Percentiles rank a stretch among this genome's conserved stretches.
phyloP scores from a whole-genome alignment of 2,888 invertebrate species.

The Tetropium fuscum region DNA sequence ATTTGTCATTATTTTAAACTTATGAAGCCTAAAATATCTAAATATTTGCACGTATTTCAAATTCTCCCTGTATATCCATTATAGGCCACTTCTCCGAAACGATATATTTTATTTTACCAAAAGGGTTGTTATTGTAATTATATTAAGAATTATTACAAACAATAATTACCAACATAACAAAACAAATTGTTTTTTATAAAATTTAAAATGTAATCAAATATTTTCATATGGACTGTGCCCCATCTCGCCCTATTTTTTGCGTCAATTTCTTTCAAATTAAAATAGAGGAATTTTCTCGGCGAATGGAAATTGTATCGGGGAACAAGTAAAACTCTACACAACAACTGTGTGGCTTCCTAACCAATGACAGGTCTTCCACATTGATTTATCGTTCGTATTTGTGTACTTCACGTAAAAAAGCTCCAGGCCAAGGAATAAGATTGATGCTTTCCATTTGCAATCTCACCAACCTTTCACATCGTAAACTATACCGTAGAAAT shows the following conservation, averaged over 20 bases:
- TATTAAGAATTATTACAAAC: no score
- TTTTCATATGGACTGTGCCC: no score
- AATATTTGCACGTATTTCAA: no score
- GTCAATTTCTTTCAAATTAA: constrained; percentile 19
- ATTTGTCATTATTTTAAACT: no score
- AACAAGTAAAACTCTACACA: constrained; percentile 44
- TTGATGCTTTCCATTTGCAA: constrained; percentile 62
- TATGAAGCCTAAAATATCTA: no score
- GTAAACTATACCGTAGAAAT: constrained; percentile 27
- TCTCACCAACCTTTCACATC: constrained; percentile 44
- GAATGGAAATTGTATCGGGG: constrained; percentile 39
- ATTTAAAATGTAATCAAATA: no score
- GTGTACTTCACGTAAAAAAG: constrained; percentile 63
- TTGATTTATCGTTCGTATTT: constrained; percentile 66
- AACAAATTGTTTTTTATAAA: no score
- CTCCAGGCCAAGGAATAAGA: constrained; percentile 58
- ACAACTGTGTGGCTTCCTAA: constrained; percentile 53
- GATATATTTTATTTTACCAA: no score
- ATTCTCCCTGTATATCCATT: no score
- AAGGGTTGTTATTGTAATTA: no score
- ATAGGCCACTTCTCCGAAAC: no score
- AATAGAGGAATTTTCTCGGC: constrained; percentile 25
- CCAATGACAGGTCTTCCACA: constrained; percentile 64
- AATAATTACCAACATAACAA: no score
- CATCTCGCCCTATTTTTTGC: constrained; percentile 5